These are phyloP conservation scores for Amblyornis subalaris DNA, from an alignment of 2,113 vertebrate species.

Conservation along the genomic window DNA sequence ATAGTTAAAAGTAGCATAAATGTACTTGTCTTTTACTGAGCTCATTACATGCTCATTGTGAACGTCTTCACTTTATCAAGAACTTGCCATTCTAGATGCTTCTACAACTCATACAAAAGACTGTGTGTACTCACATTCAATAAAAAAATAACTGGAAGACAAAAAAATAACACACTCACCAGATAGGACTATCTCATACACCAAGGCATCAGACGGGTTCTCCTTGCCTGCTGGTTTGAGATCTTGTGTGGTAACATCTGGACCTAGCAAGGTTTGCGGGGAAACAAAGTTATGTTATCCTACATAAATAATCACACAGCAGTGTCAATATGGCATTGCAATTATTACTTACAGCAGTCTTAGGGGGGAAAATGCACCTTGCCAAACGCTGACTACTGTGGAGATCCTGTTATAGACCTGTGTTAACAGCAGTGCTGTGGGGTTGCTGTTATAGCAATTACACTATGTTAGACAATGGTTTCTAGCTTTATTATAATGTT, in stretches of 20 bases:
- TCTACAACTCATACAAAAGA: not conserved
- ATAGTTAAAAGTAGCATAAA: not conserved
- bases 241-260: not conserved
- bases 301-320: not conserved
- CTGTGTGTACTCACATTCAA: not conserved
- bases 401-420: not conserved
- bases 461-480: not conserved
- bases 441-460: not conserved
- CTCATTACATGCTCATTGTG: not conserved
- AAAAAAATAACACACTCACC: slow-evolving; percentile 43
- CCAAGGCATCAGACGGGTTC: not conserved
- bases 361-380: not conserved
- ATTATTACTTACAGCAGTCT: not conserved
- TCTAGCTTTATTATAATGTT: not conserved
- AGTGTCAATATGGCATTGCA: not conserved
- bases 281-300: not conserved
- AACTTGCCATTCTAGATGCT: not conserved
- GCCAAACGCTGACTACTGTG: not conserved
- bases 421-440: not conserved
- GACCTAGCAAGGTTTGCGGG: not conserved
- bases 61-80: not conserved
- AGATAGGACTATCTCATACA: slow-evolving; percentile 24
- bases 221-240: not conserved
- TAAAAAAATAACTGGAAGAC: not conserved
- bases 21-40: not conserved